Base-by-base conservation (phyloP, 2,888 invertebrate species). In the Aelia acuminata region DNA sequence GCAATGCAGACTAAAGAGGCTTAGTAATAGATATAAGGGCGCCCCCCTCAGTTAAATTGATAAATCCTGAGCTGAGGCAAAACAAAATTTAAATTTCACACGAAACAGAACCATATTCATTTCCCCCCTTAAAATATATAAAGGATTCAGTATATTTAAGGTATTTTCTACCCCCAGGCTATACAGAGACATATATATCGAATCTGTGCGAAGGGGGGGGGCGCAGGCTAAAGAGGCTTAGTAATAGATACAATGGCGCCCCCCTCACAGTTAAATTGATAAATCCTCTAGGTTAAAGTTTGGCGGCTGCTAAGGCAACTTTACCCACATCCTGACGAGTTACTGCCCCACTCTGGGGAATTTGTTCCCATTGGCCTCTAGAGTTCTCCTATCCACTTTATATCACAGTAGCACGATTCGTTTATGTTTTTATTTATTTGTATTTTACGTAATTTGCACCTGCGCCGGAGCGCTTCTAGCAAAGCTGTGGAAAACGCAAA, bases 191-290 rank as follows among this genome's bases (percentile, higher is more conserved):
- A 53, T 53, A 53, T 10, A 53, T 53, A 53, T 35, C 26, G 31
- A 35, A 70, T 5, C 18, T 20, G 35, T 70, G 15, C 43, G 13
- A 43, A n/a, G 43, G n/a, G 43, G 15, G n/a, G 22, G 39, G 18
- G 31, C 13, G 20, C 39, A 22, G 22, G 20, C 39, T 43, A 80
- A 80, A 43, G 10, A 80, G 43, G 80, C 22, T 43, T n/a, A 35
- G 80, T 47, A 47, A 80, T 39, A 80, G 80, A 47, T 80, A 80
- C 80, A 80, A 43, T 22, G 22, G 43, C 22, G 35, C 22, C 39
- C 10, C 80, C n/a, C n/a, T n/a, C n/a, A n/a, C 20, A 80, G 80
- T n/a, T 47, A 80, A 43, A 80, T 80, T 80, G 80, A 80, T 80
- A 80, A 80, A 80, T 47, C 80, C 80, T 80, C 35, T 80, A 39